These are phyloP conservation scores for Daphoenositta chrysoptera DNA, from an alignment of 2,113 vertebrate species.

Conservation along the genomic window DNA sequence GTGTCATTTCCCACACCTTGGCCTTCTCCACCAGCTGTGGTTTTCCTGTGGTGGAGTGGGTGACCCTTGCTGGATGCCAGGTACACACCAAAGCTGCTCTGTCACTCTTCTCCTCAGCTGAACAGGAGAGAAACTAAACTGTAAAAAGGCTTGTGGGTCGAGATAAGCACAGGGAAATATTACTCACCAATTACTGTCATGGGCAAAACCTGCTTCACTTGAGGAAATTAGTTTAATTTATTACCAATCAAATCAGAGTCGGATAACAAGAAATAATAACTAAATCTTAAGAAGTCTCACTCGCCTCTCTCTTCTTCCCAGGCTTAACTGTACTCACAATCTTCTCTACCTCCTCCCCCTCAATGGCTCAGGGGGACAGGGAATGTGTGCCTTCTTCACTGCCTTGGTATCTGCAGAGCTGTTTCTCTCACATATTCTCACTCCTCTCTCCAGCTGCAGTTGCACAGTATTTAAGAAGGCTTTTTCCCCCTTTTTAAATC, in stretches of 20 bases:
- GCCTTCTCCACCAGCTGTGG: not conserved
- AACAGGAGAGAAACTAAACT: not conserved
- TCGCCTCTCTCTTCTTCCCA: not conserved
- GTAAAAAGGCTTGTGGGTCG: fast-evolving
- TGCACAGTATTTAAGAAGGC: not conserved
- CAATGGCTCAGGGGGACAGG: not conserved
- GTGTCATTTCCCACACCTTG: not conserved
- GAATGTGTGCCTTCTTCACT: not conserved
- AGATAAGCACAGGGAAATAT: not conserved
- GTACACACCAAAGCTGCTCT: not conserved
- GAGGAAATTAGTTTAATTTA: not conserved
- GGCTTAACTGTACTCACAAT: not conserved
- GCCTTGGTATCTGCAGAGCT: not conserved
- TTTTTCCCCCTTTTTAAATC: not conserved
- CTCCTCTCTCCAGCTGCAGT: not conserved
- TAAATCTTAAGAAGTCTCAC: not conserved
- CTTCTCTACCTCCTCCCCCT: not conserved
- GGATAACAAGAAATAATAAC: not conserved
- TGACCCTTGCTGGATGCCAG: not conserved
- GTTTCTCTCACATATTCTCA: not conserved
- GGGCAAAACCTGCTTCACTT: not conserved
- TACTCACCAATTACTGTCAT: not conserved
- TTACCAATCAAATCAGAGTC: not conserved
- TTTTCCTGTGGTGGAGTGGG: not conserved
- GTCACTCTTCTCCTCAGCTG: not conserved